Percentiles rank a stretch among this genome's conserved stretches.
phyloP scores from a whole-genome alignment of 1,140 invertebrate species.

The Mercenaria mercenaria region DNA sequence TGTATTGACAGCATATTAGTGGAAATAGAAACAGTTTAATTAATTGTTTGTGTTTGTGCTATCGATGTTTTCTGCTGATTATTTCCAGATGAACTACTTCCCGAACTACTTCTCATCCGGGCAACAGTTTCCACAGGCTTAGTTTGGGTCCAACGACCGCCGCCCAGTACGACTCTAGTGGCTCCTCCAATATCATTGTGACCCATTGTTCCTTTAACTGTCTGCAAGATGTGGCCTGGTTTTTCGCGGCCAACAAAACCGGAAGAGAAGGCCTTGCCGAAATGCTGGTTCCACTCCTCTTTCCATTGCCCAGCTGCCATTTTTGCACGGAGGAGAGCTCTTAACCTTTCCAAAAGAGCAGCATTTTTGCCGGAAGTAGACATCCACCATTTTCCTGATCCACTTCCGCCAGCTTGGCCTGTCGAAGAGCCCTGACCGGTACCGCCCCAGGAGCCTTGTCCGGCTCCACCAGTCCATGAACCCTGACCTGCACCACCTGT shows the following conservation, averaged over 20 bases:
- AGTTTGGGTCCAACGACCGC: not conserved
- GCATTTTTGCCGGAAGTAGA: constrained; percentile 12
- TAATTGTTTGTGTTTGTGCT: not conserved
- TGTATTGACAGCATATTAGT: too few relatives aligned
- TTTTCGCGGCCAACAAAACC: constrained; percentile 16
- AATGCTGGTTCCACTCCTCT: not conserved
- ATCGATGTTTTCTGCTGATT: not conserved
- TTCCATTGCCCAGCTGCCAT: constrained; percentile 37
- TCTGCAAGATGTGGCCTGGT: constrained; percentile 15
- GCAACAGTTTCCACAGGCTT: not conserved
- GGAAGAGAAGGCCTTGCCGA: not conserved
- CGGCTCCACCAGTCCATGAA: not conserved
- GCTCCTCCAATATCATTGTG: constrained; percentile 28
- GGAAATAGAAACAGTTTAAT: too few relatives aligned
- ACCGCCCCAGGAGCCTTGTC: not conserved
- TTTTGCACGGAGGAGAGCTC: constrained; percentile 22
- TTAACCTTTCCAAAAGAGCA: not conserved
- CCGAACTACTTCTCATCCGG: not conserved
- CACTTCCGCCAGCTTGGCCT: not conserved
- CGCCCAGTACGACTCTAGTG: not conserved
- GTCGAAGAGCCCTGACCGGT: not conserved
- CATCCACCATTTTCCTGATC: constrained; percentile 9
- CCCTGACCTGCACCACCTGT: not conserved
- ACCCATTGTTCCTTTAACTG: constrained; percentile 48
- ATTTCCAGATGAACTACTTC: not conserved